phyloP scores from a whole-genome alignment of 2,888 invertebrate genomes.

The Litoditis marina region DNA sequence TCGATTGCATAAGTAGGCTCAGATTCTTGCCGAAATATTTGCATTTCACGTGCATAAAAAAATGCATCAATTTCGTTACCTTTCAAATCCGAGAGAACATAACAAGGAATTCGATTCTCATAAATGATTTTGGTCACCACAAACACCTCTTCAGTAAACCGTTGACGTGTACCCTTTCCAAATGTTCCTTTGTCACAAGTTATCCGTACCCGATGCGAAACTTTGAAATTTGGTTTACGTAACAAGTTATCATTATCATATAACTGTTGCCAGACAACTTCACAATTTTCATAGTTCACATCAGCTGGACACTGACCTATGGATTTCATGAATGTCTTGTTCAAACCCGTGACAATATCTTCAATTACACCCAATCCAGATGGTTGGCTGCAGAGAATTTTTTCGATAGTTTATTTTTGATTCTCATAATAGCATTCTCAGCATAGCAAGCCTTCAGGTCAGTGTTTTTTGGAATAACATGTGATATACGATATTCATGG shows the following conservation, averaged over 20 bases:
- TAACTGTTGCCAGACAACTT: slow-evolving; percentile 3
- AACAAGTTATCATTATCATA: background rate
- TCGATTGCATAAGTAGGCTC: background rate
- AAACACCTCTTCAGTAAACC: slow-evolving; percentile 1
- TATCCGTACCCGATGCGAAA: background rate
- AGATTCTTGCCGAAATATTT: background rate
- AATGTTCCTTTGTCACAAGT: background rate
- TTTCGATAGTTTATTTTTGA: slow-evolving; percentile 12
- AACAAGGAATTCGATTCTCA: background rate
- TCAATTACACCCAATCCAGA: background rate
- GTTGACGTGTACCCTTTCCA: background rate
- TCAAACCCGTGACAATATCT: slow-evolving; percentile 1
- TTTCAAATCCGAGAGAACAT: background rate
- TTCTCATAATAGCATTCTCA: slow-evolving; percentile 16
- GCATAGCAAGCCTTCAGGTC: slow-evolving; percentile 16
- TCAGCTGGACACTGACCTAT: slow-evolving; percentile 8
- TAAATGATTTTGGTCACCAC: background rate
- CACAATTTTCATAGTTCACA: slow-evolving; percentile 9
- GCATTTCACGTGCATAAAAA: background rate
- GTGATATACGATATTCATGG: background rate
- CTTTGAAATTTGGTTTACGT: background rate
- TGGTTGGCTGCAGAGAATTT: background rate
- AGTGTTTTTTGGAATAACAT: slow-evolving; percentile 12
- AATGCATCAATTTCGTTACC: background rate
- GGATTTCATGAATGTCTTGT: slow-evolving; percentile 5